phyloP scores from a whole-genome alignment of 2,888 invertebrate species.

The Zeuzera pyrina region DNA sequence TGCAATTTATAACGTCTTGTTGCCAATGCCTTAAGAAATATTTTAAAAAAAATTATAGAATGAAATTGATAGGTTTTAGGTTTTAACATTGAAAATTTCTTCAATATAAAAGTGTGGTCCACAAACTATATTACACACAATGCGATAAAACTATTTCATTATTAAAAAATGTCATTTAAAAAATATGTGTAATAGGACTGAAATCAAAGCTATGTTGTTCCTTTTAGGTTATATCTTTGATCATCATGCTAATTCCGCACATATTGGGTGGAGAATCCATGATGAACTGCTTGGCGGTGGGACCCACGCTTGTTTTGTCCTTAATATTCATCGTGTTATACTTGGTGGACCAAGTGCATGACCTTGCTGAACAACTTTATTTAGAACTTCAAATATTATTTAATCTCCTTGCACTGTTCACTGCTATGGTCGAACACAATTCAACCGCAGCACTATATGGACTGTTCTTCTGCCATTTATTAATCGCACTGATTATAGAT shows the following conservation, averaged over 20 bases:
- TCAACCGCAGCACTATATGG: slow-evolving; percentile 35
- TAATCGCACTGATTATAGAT: slow-evolving; percentile 47
- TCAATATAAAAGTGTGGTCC: no score
- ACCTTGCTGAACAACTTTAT: slow-evolving; percentile 54
- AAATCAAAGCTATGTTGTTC: slow-evolving; percentile 22
- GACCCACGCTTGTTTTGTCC: slow-evolving; percentile 52
- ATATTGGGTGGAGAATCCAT: slow-evolving; percentile 33
- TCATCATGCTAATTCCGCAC: slow-evolving; percentile 58
- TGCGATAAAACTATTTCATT: no score
- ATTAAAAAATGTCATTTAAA: no score
- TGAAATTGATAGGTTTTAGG: no score
- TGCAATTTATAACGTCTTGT: no score
- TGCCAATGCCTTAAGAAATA: no score
- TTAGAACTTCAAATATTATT: slow-evolving; percentile 34
- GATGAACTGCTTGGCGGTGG: slow-evolving; percentile 50
- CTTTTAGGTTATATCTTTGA: slow-evolving; percentile 62
- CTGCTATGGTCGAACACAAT: slow-evolving; percentile 19
- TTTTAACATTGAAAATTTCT: no score
- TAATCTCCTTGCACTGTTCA: slow-evolving; percentile 28
- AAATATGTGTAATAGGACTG: neutral
- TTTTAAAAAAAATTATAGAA: no score
- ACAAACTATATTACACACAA: no score
- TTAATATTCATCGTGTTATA: slow-evolving; percentile 54
- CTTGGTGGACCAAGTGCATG: slow-evolving; percentile 61
- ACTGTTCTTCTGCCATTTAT: slow-evolving; percentile 46